Percentiles rank a stretch among this genome's conserved stretches.
phyloP scores from a whole-genome alignment of 2,888 invertebrate genomes.

The Ochropleura plecta region DNA sequence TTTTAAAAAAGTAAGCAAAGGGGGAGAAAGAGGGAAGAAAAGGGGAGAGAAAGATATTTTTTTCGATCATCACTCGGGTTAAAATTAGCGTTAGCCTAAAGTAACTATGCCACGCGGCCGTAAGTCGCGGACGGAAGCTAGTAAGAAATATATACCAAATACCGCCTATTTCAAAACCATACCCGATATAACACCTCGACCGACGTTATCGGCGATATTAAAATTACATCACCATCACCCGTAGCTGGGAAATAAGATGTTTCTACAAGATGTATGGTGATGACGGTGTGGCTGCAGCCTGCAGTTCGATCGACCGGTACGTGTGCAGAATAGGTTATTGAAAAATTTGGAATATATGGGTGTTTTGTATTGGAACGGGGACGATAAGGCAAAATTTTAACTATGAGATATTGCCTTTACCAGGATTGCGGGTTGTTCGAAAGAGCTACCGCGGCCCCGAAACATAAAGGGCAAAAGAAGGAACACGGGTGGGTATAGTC shows the following conservation, averaged over 20 bases:
- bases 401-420: background rate
- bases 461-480: no score
- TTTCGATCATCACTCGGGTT: no score
- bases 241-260: constrained; percentile 65
- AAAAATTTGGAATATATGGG: constrained; percentile 27
- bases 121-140: no score
- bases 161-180: constrained; percentile 9
- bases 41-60: no score
- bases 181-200: constrained; percentile 16
- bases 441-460: no score
- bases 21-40: no score
- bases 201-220: constrained; percentile 37
- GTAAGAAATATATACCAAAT: no score
- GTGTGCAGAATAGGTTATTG: constrained; percentile 52
- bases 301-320: constrained; percentile 48
- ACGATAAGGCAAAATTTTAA: background rate
- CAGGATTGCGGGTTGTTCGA: no score
- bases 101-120: no score
- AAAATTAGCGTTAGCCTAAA: no score
- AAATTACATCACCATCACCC: constrained; percentile 62
- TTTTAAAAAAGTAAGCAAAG: no score
- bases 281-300: constrained; percentile 50
- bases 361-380: background rate
- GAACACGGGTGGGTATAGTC: no score
- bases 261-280: constrained; percentile 63